phyloP scores from a whole-genome alignment of 2,797 vertebrate species.

The Glyptemys insculpta region DNA sequence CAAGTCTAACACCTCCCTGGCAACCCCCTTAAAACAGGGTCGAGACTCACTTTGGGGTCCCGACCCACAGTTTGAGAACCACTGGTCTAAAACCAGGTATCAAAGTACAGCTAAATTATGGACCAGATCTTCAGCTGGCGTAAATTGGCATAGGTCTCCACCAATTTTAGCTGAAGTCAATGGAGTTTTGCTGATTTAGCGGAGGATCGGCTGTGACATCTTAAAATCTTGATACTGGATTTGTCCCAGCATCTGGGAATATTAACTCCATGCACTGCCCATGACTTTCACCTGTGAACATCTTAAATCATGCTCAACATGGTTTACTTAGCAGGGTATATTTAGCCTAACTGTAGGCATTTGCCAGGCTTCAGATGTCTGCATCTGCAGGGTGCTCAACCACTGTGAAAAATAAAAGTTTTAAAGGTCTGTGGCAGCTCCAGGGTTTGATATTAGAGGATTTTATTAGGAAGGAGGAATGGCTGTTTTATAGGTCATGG shows the following conservation, averaged over 20 bases:
- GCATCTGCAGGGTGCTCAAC: not conserved
- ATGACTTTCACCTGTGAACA: not conserved
- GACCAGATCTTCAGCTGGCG: not conserved
- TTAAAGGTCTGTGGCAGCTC: not conserved
- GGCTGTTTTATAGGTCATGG: not conserved
- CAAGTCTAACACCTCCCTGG: too few species aligned
- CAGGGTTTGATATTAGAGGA: not conserved
- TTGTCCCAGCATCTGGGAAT: not conserved
- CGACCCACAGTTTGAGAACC: too few species aligned
- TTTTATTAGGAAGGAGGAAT: not conserved
- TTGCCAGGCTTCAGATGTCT: not conserved
- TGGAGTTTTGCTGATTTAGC: not conserved
- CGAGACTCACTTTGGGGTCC: too few species aligned
- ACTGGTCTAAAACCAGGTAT: not conserved
- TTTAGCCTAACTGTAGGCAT: not conserved
- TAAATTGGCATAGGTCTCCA: not conserved
- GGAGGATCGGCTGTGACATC: not conserved
- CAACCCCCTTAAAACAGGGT: too few species aligned
- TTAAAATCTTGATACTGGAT: not conserved
- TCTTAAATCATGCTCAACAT: not conserved
- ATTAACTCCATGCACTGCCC: not conserved
- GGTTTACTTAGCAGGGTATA: not conserved
- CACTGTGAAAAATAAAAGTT: not conserved
- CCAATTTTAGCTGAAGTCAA: not conserved
- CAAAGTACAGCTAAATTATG: not conserved